Evolutionary conservation across 2,113 vertebrate species (phyloP), one percentile per base, ranked within the genome.

Genomic region (Microtus oregoni): DNA sequence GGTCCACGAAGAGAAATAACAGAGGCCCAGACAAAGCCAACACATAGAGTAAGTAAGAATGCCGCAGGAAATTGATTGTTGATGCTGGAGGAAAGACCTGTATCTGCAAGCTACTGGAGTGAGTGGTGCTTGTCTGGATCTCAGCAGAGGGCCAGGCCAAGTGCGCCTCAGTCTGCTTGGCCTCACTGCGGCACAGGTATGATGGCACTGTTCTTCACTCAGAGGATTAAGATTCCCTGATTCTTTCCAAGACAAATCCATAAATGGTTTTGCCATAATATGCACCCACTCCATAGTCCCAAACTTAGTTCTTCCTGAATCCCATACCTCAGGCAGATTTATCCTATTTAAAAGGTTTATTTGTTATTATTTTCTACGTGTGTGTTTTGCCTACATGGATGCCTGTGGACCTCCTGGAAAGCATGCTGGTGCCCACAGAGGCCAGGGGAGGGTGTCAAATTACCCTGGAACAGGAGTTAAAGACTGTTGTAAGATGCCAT

Each of bases 221-320:
- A 78, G 73, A 83, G 47, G 72, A 86, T 95, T 58, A 85, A 58
- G 28, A 72, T 50, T 28, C 70, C 24, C 90, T 19, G n/a, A 3
- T 92, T 92, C 63, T 58, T 81, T 90, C 90, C 41, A 94, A 76
- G 70, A 90, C 11, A 91, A 94, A 95, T 44, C 10, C 24, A 63
- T 10, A 1, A 41, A 32, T 7, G 28, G 63, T 94, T 96, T 28
- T 38, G 17, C 3, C 11, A 10, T 76, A 50, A n/a, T 70, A 41
- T 65, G 3, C 58, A 35, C 75, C 52, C 20, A 28, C n/a, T 3
- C 17, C 41, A 38, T 78, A 47, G 95, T 94, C 67, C 65, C 52
- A 90, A 77, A 90, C 20, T 30, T 47, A 63, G 76, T 96, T 93
- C 52, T 32, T 92, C 52, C 85, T 70, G 63, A 96, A 82, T 82